These are phyloP conservation scores for Neopipo cinnamomea DNA, from an alignment of 2,113 vertebrate species.

Conservation along the genomic window DNA sequence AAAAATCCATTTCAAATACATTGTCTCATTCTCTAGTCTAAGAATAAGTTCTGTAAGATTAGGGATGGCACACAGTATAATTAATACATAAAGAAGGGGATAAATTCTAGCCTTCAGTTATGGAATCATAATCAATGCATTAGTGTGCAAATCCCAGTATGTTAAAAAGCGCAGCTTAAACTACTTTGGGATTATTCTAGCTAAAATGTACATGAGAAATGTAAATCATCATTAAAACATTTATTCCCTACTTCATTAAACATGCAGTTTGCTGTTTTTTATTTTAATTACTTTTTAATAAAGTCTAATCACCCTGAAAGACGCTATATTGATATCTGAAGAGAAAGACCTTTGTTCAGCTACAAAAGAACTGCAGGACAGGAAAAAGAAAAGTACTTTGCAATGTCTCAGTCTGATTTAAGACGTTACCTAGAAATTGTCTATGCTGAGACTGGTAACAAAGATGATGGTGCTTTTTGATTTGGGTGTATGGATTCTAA, in stretches of 20 bases:
- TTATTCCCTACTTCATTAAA: conserved; percentile 20
- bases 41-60: conserved; percentile 24
- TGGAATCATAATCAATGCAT: conserved; percentile 50
- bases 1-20: not conserved
- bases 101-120: conserved; percentile 29
- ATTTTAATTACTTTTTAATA: conserved; percentile 24
- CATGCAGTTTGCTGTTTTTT: not conserved
- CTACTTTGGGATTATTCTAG: conserved; percentile 11
- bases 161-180: conserved; percentile 35
- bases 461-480: not conserved
- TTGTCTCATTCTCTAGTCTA: not conserved
- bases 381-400: not conserved
- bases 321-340: not conserved
- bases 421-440: not conserved
- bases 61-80: not conserved
- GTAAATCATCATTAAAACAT: conserved; percentile 9
- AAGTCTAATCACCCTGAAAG: not conserved
- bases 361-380: not conserved
- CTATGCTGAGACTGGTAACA: not conserved
- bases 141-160: conserved; percentile 34
- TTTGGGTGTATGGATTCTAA: not conserved
- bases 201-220: conserved; percentile 33
- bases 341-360: not conserved
- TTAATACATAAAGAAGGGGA: conserved; percentile 25
- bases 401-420: not conserved